These are phyloP conservation scores for Echeneis naucrates DNA, from an alignment of 2,797 vertebrate species.

Conservation along the genomic window DNA sequence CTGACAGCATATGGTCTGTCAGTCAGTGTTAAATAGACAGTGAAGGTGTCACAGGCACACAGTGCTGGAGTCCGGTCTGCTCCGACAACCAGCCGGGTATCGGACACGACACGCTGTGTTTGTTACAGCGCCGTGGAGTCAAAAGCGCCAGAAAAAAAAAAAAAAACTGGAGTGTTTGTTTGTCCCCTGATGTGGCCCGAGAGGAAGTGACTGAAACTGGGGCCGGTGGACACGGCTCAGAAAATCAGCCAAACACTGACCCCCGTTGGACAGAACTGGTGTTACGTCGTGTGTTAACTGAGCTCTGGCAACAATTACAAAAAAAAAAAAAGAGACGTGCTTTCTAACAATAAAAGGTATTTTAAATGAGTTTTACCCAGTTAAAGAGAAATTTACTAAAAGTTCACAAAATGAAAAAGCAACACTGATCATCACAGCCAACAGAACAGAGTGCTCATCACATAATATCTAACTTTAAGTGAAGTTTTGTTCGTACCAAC, in stretches of 20 bases:
- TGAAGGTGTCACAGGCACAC: constrained; percentile 38
- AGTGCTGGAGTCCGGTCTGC: not conserved
- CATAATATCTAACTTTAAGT: too few relatives aligned
- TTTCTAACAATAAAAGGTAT: too few relatives aligned
- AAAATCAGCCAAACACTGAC: constrained; percentile 41
- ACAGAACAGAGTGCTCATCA: too few relatives aligned
- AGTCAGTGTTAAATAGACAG: constrained; percentile 39
- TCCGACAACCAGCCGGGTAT: constrained; percentile 26
- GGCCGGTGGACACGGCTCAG: not conserved
- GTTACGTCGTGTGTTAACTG: not conserved
- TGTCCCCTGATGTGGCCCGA: constrained; percentile 7
- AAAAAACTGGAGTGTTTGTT: constrained; percentile 10
- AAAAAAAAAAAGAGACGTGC: not conserved
- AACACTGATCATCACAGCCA: too few relatives aligned
- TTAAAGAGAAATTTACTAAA: too few relatives aligned
- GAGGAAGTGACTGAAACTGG: not conserved
- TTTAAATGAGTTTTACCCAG: too few relatives aligned
- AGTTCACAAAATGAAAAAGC: too few relatives aligned
- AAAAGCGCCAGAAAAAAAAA: too few relatives aligned
- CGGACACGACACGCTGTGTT: constrained; percentile 13
- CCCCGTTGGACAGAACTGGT: constrained; percentile 45
- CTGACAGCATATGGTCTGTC: constrained; percentile 36
- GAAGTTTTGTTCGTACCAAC: too few relatives aligned
- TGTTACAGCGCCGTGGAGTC: not conserved
- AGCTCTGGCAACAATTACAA: not conserved